phyloP scores from a whole-genome alignment of 1,140 invertebrate species.

The Sycophaga agraensis region DNA sequence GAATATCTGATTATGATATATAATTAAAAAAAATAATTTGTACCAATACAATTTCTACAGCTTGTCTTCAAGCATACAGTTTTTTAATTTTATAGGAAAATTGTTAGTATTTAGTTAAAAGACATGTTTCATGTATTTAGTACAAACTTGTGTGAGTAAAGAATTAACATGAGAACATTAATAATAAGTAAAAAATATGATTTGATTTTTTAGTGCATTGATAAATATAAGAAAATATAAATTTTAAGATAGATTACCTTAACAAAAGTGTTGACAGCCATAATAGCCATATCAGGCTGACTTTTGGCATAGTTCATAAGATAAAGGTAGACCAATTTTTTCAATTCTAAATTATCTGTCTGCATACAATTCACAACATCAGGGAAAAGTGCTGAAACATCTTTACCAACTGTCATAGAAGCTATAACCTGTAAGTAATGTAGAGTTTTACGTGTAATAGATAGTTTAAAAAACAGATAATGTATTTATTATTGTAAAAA shows the following conservation, averaged over 20 bases:
- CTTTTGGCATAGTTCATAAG: conserved; percentile 99
- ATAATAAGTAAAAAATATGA: conserved; percentile 20
- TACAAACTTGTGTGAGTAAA: conserved; percentile 26
- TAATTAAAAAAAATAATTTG: background rate
- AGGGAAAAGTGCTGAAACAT: conserved; percentile 94
- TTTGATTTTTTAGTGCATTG: conserved; percentile 48
- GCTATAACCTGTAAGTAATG: conserved; percentile 82
- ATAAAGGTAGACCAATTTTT: conserved; percentile 99
- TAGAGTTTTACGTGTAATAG: background rate
- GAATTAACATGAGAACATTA: conserved; percentile 8
- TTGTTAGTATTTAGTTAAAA: conserved; percentile 17
- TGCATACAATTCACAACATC: conserved; percentile 99
- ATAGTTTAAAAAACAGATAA: background rate
- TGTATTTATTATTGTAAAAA: background rate
- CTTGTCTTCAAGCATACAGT: conserved; percentile 43
- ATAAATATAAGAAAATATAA: conserved; percentile 39
- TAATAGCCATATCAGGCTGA: conserved; percentile 99
- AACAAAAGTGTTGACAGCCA: conserved; percentile 99
- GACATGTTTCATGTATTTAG: conserved; percentile 14
- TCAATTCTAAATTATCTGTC: conserved; percentile 98
- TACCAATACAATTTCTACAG: conserved; percentile 40
- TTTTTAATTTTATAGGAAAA: conserved; percentile 33
- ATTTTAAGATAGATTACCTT: conserved; percentile 71
- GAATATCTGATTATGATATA: background rate
- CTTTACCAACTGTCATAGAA: conserved; percentile 99